Percentiles rank a stretch among this genome's conserved stretches.
Conservation (phyloP, 2,888 invertebrate genomes). For the Alcis repandata region DNA sequence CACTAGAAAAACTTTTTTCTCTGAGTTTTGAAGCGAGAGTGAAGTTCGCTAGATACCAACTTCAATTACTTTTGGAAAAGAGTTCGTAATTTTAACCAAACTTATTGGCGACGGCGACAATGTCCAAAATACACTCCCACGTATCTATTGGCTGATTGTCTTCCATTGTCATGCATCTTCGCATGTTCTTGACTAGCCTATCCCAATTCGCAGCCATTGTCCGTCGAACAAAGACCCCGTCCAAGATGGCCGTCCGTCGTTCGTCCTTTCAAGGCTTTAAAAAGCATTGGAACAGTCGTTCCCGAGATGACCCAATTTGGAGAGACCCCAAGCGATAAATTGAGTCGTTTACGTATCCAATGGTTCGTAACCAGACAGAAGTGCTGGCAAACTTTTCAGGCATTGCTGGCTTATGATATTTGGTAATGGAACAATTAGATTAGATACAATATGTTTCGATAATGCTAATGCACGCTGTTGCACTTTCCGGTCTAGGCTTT, state of each 20-base stretch:
- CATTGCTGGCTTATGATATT: constrained; percentile 25
- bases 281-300: constrained; percentile 46
- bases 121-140: constrained; percentile 37
- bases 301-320: constrained; percentile 62
- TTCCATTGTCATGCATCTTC: constrained; percentile 66
- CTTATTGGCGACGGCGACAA: constrained; percentile 29
- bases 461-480: not conserved
- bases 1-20: too few species aligned
- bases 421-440: constrained; percentile 28
- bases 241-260: constrained; percentile 60
- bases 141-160: constrained; percentile 61
- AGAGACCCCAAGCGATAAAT: constrained; percentile 61
- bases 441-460: too few species aligned
- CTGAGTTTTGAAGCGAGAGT: not conserved
- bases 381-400: constrained; percentile 44
- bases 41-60: not conserved
- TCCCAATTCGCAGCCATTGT: constrained; percentile 78
- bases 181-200: constrained; percentile 64
- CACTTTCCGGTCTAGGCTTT: not conserved
- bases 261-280: constrained; percentile 48
- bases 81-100: not conserved
- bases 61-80: not conserved
- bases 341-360: constrained; percentile 59
- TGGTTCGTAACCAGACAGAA: constrained; percentile 49
- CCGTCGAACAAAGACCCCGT: constrained; percentile 69